Evolutionary conservation across 2,888 invertebrate species (phyloP), one percentile per base, ranked within the genome.

Genomic region (Drosophila meridionalis): DNA sequence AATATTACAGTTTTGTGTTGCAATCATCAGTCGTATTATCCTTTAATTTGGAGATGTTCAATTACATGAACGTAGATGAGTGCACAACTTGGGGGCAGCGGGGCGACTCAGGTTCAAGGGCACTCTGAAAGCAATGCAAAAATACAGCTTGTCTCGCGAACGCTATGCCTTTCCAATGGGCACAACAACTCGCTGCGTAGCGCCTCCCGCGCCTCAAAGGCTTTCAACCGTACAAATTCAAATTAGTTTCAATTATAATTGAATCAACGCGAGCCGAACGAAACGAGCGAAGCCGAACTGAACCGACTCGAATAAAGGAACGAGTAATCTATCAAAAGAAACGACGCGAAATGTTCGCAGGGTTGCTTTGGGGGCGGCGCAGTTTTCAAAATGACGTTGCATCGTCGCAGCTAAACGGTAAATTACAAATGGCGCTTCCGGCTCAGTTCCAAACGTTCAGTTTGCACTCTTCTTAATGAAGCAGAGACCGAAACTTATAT

Each of bases 231-330:
- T 61, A 76, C 73, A 80, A 78, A 81, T 69, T 74, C 81, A 90
- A 92, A 92, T 92, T 92, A 91, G 89, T 88, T 89, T 91, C 87
- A 92, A 92, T 92, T 92, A 86, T 91, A 90, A 91, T 92, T 92
- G 91, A 92, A 92, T 91, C 78, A 90, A 87, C 84, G 80, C 67
- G 56, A 69, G 42, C 65, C 73, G 30, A 70, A 55, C 52, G 50
- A 72, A 55, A 61, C 56, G 50, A 72, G 7, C 55, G 40, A 9
- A 53, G 50, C 61, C 56, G 66, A 61, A 43, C 59, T 50, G 40
- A 65, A 59, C 56, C 69, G 73, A 75, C 64, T 61, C 53, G 42
- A 69, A 60, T 42, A 67, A 72, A 69, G 71, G 70, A 74, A 79
- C 70, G 75, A 70, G 42, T 55, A 58, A 59, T 52, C 53, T 50